Evolutionary conservation across 2,797 vertebrate species (phyloP), one percentile per base, ranked within the genome.

Genomic region (Australoheros facetus): DNA sequence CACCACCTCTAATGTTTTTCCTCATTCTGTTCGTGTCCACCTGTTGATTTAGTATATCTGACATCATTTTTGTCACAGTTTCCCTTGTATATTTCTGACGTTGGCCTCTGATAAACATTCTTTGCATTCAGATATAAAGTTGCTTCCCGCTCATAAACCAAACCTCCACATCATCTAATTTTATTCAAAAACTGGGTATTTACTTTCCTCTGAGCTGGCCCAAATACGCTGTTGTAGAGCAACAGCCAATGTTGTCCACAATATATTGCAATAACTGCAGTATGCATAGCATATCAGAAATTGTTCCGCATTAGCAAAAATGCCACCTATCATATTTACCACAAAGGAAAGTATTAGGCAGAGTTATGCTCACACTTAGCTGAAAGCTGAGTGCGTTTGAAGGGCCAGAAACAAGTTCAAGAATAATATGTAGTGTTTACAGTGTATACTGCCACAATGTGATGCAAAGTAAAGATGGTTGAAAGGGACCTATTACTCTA

Each of bases 401-500:
- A 37, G 32, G 58, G 32, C 11, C 32, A 60, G 58, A 14, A n/a
- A 39, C 5, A 37, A 37, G 58, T 9, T 51, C 17, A 51, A 51
- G 14, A 51, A 2, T 51, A 19, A 51, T 19, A 51, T 7, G 48
- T 51, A 30, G 62, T 69, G 64, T 69, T 69, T 51, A 17, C 42
- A 51, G 23, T 0, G 26, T 30, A 26, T 11, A 13, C 16, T 51
- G 62, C 62, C 42, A 69, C 26, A 5, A 4, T n/a, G 62, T 69
- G 26, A 10, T 10, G 51, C n/a, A n/a, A 53, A 19, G 17, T 48
- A 11, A n/a, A 53, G 17, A 30, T 0, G 62, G 6, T 3, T 66
- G 14, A 45, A 0, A 4, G 62, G 23, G 42, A 48, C 39, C 16
- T 42, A 12, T 59, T 59, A 13, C 32, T 34, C 19, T 3, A 13